These are phyloP conservation scores for Lepidocyrtoides sp. DNA, from an alignment of 2,888 invertebrate genomes.

Conservation along the genomic window DNA sequence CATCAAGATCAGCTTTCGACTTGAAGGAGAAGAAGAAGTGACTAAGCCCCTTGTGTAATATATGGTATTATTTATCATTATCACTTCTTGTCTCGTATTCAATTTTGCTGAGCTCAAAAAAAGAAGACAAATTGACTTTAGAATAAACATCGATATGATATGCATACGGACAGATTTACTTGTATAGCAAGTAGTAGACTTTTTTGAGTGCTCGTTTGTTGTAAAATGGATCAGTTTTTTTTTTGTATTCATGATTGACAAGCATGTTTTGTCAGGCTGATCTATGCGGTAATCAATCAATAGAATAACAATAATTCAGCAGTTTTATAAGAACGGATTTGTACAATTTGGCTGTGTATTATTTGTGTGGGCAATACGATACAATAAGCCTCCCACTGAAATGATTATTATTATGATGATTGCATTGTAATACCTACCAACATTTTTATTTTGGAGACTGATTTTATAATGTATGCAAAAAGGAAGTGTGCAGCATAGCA, in stretches of 20 bases:
- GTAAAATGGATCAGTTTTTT: not conserved
- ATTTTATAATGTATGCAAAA: conserved; percentile 16
- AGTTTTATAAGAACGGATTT: too few relatives aligned
- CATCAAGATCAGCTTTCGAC: not conserved
- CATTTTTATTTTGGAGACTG: not conserved
- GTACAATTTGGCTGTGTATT: too few relatives aligned
- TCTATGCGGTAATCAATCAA: conserved; percentile 17
- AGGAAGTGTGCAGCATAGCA: not conserved
- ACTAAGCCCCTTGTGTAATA: conserved; percentile 26
- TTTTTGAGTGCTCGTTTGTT: not conserved
- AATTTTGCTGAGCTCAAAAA: conserved; percentile 2
- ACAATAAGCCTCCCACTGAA: not conserved
- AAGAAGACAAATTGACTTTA: conserved; percentile 23
- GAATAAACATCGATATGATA: not conserved
- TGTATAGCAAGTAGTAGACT: not conserved
- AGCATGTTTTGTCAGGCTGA: conserved; percentile 22
- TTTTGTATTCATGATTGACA: not conserved
- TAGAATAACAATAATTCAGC: not conserved
- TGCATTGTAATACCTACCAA: not conserved
- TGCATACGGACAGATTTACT: not conserved
- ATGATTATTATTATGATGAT: not conserved
- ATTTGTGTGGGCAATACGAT: conserved; percentile 16
- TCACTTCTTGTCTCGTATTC: conserved; percentile 42
- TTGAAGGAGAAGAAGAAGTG: not conserved
- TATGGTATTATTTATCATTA: conserved; percentile 44